Percentiles rank a stretch among this genome's conserved stretches.
Evolutionary conservation across 2,888 invertebrate genomes (phyloP).

Genomic region (Arge pagana): DNA sequence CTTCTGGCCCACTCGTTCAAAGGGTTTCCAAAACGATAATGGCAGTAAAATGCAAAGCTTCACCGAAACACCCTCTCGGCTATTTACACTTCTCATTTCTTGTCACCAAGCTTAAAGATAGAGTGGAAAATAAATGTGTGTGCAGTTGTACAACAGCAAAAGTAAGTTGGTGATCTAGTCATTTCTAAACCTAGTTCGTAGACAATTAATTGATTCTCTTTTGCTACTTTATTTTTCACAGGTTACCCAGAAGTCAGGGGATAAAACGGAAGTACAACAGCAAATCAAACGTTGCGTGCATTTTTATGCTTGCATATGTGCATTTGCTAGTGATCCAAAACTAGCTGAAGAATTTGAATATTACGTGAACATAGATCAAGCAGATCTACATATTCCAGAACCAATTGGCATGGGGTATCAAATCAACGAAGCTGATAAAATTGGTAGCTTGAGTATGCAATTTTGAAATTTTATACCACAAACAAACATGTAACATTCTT

Average conservation of each 20-base stretch:
- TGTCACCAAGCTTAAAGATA: constrained; percentile 58
- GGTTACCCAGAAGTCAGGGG: constrained; percentile 38
- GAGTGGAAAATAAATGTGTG: constrained; percentile 62
- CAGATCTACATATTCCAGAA: constrained; percentile 41
- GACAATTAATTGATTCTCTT: too few species aligned
- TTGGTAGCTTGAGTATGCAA: constrained; percentile 52
- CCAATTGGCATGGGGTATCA: constrained; percentile 38
- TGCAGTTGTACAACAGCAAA: constrained; percentile 65
- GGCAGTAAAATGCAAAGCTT: constrained; percentile 72
- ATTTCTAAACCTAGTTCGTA: background rate
- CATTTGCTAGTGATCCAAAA: constrained; percentile 69
- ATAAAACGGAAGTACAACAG: constrained; percentile 39
- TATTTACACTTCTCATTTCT: constrained; percentile 72
- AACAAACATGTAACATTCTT: background rate
- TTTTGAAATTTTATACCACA: background rate
- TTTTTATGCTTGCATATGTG: constrained; percentile 73
- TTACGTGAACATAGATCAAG: constrained; percentile 62
- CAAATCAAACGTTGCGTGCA: constrained; percentile 66
- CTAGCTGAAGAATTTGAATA: constrained; percentile 67
- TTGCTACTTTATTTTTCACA: too few species aligned
- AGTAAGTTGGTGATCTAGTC: constrained; percentile 46
- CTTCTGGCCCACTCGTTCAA: constrained; percentile 69
- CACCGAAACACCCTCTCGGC: constrained; percentile 70
- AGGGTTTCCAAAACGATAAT: constrained; percentile 72
- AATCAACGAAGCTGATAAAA: constrained; percentile 45